Base-by-base conservation (phyloP, 2,888 invertebrate genomes). In the Rhodophaea formosa region DNA sequence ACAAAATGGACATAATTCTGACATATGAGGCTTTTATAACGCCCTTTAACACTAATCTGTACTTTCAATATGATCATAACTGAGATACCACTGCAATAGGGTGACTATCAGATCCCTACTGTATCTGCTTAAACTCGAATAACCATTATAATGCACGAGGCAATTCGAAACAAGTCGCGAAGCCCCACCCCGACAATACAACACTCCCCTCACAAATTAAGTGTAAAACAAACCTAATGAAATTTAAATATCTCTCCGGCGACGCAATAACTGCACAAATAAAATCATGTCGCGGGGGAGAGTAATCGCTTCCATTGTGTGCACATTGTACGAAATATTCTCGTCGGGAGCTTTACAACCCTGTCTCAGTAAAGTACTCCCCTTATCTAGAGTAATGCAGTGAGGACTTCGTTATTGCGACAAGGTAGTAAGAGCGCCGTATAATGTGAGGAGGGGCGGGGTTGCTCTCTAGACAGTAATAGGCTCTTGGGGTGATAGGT, bases 221-320 rank as follows among this genome's bases (percentile, higher is more conserved):
- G 89, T 91, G 91, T 90, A 91, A 91, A 91, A 91, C 90, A 91
- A 91, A 90, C 90, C 91, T 88, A 91, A 91, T 90, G 89, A 88
- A 90, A 91, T 91, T 90, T 90, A 90, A 90, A 91, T 90, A 90
- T 90, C 88, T 89, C 85, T 81, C 83, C 82, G 81, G 77, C 85
- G 81, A 82, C 84, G 84, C 83, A 88, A 89, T 91, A 90, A 88
- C 87, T 85, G 86, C 82, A 88, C 89, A 88, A 90, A 91, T 90
- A 89, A 88, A 91, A 88, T 89, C 88, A 87, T 88, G 83, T 84
- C 82, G 84, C 84, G 78, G 77, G 88, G 88, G 89, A 84, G 86
- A 84, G 77, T 82, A 89, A 90, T 88, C 86, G 88, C 80, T 82
- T 83, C 84, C 76, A 88, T 88, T 88, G 88, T 90, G 77, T 86